phyloP scores from a whole-genome alignment of 2,113 vertebrate genomes.

The Gadus chalcogrammus region DNA sequence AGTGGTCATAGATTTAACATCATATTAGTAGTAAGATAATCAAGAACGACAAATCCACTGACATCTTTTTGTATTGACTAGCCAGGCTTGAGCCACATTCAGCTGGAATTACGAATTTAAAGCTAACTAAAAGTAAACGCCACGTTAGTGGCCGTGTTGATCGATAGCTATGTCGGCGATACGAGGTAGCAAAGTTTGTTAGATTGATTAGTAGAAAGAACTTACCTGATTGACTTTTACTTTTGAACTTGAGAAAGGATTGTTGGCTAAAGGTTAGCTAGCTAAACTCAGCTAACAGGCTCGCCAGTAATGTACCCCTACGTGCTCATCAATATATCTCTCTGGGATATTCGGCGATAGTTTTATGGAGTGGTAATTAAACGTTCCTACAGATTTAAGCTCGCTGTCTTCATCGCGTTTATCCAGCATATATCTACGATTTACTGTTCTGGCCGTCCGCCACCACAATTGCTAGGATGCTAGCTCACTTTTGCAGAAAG shows the following conservation, averaged over 20 bases:
- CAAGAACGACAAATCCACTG: too few relatives aligned
- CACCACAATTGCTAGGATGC: slow-evolving; percentile 39
- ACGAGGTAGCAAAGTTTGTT: too few relatives aligned
- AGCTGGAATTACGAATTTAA: too few relatives aligned
- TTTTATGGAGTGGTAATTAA: slow-evolving; percentile 9
- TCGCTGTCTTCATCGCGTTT: slow-evolving; percentile 41
- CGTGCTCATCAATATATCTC: slow-evolving; percentile 28
- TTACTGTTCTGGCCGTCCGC: slow-evolving; percentile 21
- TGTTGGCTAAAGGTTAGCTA: slow-evolving; percentile 55
- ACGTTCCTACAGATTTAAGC: slow-evolving; percentile 30
- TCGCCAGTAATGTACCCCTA: slow-evolving; percentile 37
- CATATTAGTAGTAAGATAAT: too few relatives aligned
- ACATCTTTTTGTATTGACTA: too few relatives aligned
- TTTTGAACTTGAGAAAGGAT: slow-evolving; percentile 40
- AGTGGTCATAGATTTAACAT: too few relatives aligned
- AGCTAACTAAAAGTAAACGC: too few relatives aligned
- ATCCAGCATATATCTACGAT: slow-evolving; percentile 22
- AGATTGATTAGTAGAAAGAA: slow-evolving; percentile 20
- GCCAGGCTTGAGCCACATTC: too few relatives aligned
- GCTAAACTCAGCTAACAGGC: slow-evolving; percentile 47
- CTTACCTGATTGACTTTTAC: slow-evolving; percentile 48
- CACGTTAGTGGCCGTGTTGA: too few relatives aligned
- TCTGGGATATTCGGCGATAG: slow-evolving; percentile 13
- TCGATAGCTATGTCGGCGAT: too few relatives aligned
- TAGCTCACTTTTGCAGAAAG: slow-evolving; percentile 22